phyloP scores from a whole-genome alignment of 2,888 invertebrate genomes.

The Aporophyla lueneburgensis region DNA sequence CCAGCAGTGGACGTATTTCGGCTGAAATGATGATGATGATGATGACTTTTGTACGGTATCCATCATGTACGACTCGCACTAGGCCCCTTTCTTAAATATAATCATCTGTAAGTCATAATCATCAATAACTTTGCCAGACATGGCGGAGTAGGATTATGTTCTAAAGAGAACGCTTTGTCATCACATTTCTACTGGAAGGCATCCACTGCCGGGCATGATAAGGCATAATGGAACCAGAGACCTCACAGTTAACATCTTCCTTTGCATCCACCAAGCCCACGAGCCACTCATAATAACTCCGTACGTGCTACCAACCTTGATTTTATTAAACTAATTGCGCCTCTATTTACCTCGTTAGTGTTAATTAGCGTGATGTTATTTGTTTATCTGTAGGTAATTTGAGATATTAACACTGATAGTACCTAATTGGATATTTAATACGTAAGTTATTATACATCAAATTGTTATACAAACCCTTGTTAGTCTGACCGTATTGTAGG shows the following conservation, averaged over 20 bases:
- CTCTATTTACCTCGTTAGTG: conserved; percentile 44
- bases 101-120: neutral
- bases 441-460: neutral
- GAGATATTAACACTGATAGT: conserved; percentile 3
- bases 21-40: no score
- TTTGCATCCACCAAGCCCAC: neutral
- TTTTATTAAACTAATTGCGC: conserved; percentile 35
- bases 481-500: neutral
- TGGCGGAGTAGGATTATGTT: neutral
- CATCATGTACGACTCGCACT: neutral
- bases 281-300: conserved; percentile 7
- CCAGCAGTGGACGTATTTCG: no score
- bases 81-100: no score
- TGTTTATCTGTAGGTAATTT: conserved; percentile 18
- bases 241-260: no score
- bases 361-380: conserved; percentile 38
- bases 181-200: no score
- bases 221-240: neutral
- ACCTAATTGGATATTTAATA: conserved; percentile 19
- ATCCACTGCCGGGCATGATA: neutral
- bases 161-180: neutral
- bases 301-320: conserved; percentile 8
- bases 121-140: neutral
- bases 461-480: neutral
- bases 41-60: neutral